Evolutionary conservation across 2,888 invertebrate genomes (phyloP).

Genomic region (Acronicta alni): DNA sequence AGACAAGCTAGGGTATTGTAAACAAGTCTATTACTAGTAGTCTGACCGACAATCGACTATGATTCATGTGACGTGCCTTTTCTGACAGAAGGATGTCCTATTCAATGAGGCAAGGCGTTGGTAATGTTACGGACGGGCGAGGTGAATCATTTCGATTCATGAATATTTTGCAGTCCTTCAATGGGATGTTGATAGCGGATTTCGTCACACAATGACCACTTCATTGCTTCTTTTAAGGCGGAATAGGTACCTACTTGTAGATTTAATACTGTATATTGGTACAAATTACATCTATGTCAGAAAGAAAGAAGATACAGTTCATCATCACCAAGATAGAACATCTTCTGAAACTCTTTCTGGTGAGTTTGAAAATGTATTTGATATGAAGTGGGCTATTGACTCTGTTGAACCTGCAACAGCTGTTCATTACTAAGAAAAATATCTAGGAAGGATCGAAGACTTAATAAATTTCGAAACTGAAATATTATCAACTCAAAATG

Average conservation of each 20-base stretch:
- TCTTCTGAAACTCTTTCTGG: too few species aligned
- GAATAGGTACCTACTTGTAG: not conserved
- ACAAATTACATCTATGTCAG: too few species aligned
- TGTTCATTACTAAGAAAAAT: too few species aligned
- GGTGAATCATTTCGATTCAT: slow-evolving; percentile 42
- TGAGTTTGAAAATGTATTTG: too few species aligned
- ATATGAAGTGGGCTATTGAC: too few species aligned
- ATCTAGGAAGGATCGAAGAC: too few species aligned
- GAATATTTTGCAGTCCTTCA: slow-evolving; percentile 24
- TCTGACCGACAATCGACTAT: slow-evolving; percentile 25
- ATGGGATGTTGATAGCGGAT: slow-evolving; percentile 6
- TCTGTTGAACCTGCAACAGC: too few species aligned
- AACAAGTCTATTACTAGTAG: slow-evolving; percentile 20
- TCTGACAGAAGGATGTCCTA: slow-evolving; percentile 10
- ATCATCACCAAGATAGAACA: too few species aligned
- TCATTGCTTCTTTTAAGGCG: not conserved
- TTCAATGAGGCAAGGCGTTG: slow-evolving; percentile 11
- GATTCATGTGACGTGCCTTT: slow-evolving; percentile 20
- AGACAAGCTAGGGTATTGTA: slow-evolving; percentile 1
- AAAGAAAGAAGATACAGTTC: too few species aligned
- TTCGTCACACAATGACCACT: not conserved
- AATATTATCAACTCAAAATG: too few species aligned
- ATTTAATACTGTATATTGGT: too few species aligned
- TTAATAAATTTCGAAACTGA: too few species aligned
- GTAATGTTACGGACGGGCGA: slow-evolving; percentile 24